Evolutionary conservation across 2,797 vertebrate species (phyloP), one percentile per base, ranked within the genome.

Genomic region (Cyprinella venusta): DNA sequence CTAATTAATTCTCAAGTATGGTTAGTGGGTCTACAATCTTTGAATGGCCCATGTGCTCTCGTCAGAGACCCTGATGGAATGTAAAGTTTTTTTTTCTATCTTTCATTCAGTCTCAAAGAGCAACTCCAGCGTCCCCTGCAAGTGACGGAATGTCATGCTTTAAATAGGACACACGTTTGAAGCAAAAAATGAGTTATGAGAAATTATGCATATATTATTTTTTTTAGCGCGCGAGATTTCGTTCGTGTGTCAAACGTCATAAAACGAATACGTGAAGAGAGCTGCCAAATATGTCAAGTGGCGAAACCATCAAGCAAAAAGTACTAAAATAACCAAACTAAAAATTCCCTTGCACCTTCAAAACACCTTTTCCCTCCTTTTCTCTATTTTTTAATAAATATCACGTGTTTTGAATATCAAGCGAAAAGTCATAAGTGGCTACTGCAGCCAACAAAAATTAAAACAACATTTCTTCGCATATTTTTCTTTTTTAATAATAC

Each of bases 61-160:
- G 94, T 95, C 93, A 94, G 94, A 94, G 94, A 92, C 93, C 95
- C 94, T 95, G 93, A 88, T 93, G 97, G 95, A 95, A 97, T 95
- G 95, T 92, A 93, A 94, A 92, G 94, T 91, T 94, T 94, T 94
- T 21, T 9, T 94, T 21, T 56, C 8, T 5, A n/a, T 91, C 93
- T 86, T 90, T 88, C 91, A 93, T 94, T 93, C 72, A 59, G 63
- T 10, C 94, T 92, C 84, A 82, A 88, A 93, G 93, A 92, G 93
- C 94, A 92, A 91, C 90, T 90, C 82, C 86, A 88, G 88, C 90
- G 89, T 92, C 89, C 83, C 83, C 90, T 88, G 92, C 93, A 91
- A 93, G 91, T 94, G 92, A 92, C 93, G 91, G 86, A 79, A 88
- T 84, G 79, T 30, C 71, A 59, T 45, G 77, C 69, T 63, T 75